These are phyloP conservation scores for Macrobrachium nipponense DNA, from an alignment of 1,140 invertebrate genomes.

Conservation along the genomic window DNA sequence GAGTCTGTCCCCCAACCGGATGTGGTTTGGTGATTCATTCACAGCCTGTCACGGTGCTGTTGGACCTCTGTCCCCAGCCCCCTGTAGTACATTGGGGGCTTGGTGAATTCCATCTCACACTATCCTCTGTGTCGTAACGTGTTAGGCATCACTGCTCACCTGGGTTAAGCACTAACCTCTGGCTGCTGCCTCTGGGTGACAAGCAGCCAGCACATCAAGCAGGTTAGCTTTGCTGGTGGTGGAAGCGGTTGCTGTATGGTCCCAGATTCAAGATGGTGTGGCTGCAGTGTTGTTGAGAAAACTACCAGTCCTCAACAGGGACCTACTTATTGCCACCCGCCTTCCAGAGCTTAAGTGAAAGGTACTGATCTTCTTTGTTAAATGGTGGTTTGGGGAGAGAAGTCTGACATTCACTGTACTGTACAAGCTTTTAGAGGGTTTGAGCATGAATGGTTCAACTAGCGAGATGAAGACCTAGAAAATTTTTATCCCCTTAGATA, in stretches of 20 bases:
- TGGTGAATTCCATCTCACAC: constrained; percentile 57
- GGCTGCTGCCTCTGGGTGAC: neutral
- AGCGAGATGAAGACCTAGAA: constrained; percentile 37
- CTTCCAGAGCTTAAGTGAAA: constrained; percentile 55
- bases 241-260: constrained; percentile 34
- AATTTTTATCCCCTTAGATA: constrained; percentile 13
- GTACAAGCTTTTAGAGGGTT: constrained; percentile 44
- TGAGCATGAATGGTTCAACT: constrained; percentile 51
- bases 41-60: constrained; percentile 60
- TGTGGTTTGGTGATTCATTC: constrained; percentile 61
- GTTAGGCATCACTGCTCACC: constrained; percentile 56
- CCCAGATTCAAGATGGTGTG: constrained; percentile 46
- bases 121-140: constrained; percentile 59
- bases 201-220: constrained; percentile 36
- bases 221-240: constrained; percentile 39
- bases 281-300: constrained; percentile 49
- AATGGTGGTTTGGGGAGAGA: constrained; percentile 48
- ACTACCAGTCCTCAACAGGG: constrained; percentile 37
- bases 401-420: constrained; percentile 39
- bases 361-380: constrained; percentile 54
- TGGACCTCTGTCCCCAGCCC: constrained; percentile 57
- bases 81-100: constrained; percentile 38
- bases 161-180: constrained; percentile 40
- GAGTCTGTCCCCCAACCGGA: constrained; percentile 60
- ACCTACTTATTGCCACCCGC: constrained; percentile 37